These are phyloP conservation scores for Ceyx margarethae DNA, from an alignment of 2,113 vertebrate genomes.

Conservation along the genomic window DNA sequence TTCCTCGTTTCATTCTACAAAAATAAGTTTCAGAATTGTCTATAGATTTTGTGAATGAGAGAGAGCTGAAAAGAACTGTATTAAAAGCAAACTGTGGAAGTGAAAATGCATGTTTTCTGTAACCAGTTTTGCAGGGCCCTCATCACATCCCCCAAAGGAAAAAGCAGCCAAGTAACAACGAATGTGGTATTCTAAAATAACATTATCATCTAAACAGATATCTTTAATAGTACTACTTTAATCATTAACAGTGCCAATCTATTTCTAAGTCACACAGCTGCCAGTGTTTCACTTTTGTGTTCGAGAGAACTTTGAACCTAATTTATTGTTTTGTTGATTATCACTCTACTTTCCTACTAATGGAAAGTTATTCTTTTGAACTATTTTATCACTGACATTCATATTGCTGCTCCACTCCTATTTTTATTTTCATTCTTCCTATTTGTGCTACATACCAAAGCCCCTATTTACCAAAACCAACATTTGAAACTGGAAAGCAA, in stretches of 20 bases:
- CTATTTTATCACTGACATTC: neutral
- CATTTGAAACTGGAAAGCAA: neutral
- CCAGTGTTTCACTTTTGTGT: neutral
- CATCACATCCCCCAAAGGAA: too few relatives aligned
- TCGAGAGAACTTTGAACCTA: neutral
- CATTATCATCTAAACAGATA: neutral
- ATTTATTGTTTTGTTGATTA: neutral
- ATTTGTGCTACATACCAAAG: too few relatives aligned
- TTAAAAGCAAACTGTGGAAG: neutral
- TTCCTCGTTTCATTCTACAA: constrained; percentile 89
- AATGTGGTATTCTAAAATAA: neutral
- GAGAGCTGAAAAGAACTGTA: neutral
- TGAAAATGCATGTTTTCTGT: neutral
- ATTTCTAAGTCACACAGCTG: neutral
- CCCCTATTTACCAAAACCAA: neutral
- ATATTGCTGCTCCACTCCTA: neutral
- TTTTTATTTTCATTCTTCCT: neutral
- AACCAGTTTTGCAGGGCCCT: neutral
- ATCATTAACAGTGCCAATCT: neutral
- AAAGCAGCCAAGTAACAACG: neutral
- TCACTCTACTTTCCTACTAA: neutral
- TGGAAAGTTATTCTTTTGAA: neutral
- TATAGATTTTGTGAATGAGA: neutral
- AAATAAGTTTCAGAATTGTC: neutral
- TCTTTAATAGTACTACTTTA: neutral